Evolutionary conservation across 1,140 invertebrate species (phyloP).

Genomic region (Drosophila pectinifera): DNA sequence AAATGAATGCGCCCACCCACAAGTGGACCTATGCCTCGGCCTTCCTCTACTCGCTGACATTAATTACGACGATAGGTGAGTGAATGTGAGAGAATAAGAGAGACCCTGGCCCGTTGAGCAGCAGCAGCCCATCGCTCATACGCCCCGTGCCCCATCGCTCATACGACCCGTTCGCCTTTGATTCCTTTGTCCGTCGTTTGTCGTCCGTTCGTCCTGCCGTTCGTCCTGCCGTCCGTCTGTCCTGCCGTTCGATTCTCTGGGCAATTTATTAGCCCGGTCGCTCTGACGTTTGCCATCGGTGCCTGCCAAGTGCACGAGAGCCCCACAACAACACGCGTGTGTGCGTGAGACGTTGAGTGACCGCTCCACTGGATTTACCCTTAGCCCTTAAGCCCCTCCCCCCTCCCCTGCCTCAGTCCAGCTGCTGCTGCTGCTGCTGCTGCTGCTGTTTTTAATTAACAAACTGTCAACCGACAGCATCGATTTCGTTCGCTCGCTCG

Average conservation of each 20-base stretch:
- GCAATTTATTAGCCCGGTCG: constrained; percentile 72
- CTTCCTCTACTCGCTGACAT: constrained; percentile 97
- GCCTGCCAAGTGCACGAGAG: constrained; percentile 62
- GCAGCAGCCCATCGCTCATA: background rate
- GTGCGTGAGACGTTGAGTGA: constrained; percentile 74
- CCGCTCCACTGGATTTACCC: constrained; percentile 49
- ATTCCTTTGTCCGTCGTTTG: constrained; percentile 12
- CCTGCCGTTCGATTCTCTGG: constrained; percentile 48
- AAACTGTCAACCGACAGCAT: constrained; percentile 76
- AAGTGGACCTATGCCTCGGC: constrained; percentile 96
- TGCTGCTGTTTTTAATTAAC: constrained; percentile 80
- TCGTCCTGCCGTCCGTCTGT: too few relatives aligned
- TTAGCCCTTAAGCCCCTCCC: background rate
- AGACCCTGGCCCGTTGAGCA: too few relatives aligned
- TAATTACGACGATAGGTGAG: constrained; percentile 98
- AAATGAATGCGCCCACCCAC: constrained; percentile 86
- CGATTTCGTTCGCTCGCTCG: constrained; percentile 28
- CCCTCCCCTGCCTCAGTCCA: background rate
- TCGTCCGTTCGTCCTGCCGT: background rate
- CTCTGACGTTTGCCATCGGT: constrained; percentile 65
- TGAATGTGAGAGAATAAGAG: constrained; percentile 60
- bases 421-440: constrained; percentile 28
- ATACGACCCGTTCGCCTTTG: background rate
- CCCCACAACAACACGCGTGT: constrained; percentile 11
- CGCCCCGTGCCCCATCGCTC: background rate